These are phyloP conservation scores for Candoia aspera DNA, from an alignment of 2,113 vertebrate genomes.

Conservation along the genomic window DNA sequence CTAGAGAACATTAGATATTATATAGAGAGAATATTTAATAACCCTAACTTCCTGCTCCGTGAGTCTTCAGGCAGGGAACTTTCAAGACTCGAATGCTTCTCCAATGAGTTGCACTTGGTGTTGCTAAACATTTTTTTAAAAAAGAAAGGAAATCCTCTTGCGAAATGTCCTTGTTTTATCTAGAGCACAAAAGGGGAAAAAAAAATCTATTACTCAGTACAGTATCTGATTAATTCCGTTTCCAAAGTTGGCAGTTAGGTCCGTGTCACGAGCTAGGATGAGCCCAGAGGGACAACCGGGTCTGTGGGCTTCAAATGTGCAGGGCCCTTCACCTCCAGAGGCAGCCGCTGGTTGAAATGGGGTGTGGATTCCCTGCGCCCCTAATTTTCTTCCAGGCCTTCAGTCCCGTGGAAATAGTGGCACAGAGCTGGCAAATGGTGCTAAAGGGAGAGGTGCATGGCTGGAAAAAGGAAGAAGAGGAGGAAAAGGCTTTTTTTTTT, in stretches of 20 bases:
- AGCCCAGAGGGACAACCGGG: slow-evolving; percentile 31
- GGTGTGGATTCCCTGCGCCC: neutral
- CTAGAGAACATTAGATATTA: no score
- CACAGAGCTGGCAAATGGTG: no score
- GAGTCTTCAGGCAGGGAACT: neutral
- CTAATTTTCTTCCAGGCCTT: neutral
- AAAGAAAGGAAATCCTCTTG: neutral
- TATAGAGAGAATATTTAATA: no score
- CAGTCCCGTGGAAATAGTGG: neutral
- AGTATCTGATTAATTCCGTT: slow-evolving; percentile 43
- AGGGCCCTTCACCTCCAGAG: neutral
- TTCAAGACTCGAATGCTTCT: neutral
- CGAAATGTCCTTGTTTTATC: slow-evolving; percentile 38
- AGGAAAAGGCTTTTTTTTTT: no score
- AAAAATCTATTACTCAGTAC: slow-evolving; percentile 44
- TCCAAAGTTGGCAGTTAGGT: slow-evolving; percentile 48
- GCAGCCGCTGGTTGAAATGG: neutral
- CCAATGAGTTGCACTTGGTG: neutral
- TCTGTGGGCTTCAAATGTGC: slow-evolving; percentile 25
- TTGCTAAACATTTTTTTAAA: neutral
- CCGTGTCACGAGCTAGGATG: slow-evolving; percentile 9
- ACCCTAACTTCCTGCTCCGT: neutral
- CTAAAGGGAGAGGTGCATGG: no score
- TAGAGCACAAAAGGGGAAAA: slow-evolving; percentile 4
- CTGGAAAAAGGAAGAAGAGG: no score